Evolutionary conservation across 2,113 vertebrate genomes (phyloP), one percentile per base, ranked within the genome.

Genomic region (Sarotherodon lohbergeri): DNA sequence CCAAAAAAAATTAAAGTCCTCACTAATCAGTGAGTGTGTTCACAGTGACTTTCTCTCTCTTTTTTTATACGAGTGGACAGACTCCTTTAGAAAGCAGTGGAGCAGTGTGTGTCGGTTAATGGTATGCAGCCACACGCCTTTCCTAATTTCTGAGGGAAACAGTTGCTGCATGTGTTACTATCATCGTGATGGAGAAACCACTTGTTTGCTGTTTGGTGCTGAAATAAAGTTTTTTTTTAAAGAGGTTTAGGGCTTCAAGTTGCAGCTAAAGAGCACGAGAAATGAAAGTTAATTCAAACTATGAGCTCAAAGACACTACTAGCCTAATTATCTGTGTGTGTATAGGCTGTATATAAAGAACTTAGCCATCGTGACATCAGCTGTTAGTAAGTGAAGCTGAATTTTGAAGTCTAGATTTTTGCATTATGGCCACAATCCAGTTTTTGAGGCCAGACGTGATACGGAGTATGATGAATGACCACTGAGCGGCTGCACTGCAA

Each of bases 301-400:
- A 32, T 76, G 4, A 78, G 24, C 71, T 78, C 71, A 78, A 78
- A 78, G 43, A 78, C 71, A 50, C 43, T 32, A 19, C 5, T n/a
- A 63, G 17, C 24, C 43, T 76, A 29, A 48, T 48, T 48, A 50
- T 76, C 71, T 50, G 43, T 76, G 43, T 16, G 24, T 76, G 24
- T 71, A 16, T 9, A 16, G 66, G 1, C 22, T 46, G 66, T 71
- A 71, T 16, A 71, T 16, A 24, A 16, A 27, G 39, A 24, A 41
- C 1, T 1, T 1, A 43, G 8, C 66, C 39, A 43, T 12, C 2
- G 4, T 39, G 39, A 27, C 66, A 27, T 71, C 39, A 1, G n/a
- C 8, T 7, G 13, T 71, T 71, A 43, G 7, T 43, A 43, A 71
- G 2, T 43, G 1, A 71, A 43, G 36, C n/a, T 24, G n/a, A 71